These are phyloP conservation scores for Sitodiplosis mosellana DNA, from an alignment of 1,140 invertebrate genomes.

Conservation along the genomic window DNA sequence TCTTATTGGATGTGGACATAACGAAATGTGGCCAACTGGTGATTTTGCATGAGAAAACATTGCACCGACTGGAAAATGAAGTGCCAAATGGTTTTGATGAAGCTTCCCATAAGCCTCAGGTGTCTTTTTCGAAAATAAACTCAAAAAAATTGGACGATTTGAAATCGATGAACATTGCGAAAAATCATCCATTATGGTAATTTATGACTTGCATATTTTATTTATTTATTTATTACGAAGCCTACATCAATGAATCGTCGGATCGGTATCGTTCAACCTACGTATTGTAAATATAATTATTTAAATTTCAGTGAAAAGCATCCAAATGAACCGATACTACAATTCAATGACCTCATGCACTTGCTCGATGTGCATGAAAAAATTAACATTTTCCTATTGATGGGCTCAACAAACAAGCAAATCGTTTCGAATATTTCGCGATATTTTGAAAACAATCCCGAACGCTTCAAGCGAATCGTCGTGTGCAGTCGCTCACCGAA, in stretches of 20 bases:
- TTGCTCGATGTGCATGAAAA: slow-evolving; percentile 13
- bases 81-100: slow-evolving; percentile 1
- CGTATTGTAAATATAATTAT: background rate
- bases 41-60: slow-evolving; percentile 15
- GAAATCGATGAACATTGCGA: slow-evolving; percentile 16
- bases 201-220: too few species aligned
- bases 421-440: slow-evolving; percentile 18
- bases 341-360: slow-evolving; percentile 13
- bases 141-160: slow-evolving; percentile 15
- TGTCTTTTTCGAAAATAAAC: slow-evolving; percentile 1
- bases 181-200: slow-evolving; percentile 17
- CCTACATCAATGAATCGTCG: background rate
- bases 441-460: slow-evolving; percentile 12
- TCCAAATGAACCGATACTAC: slow-evolving; percentile 15
- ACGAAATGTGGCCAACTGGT: slow-evolving; percentile 21
- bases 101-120: too few species aligned
- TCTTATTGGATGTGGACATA: slow-evolving; percentile 18
- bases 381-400: slow-evolving; percentile 15
- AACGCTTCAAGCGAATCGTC: slow-evolving; percentile 16
- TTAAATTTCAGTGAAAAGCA: slow-evolving; percentile 14
- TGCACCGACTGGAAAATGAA: slow-evolving; percentile 12
- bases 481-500: slow-evolving; percentile 19
- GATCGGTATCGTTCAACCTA: background rate
- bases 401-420: slow-evolving; percentile 17
- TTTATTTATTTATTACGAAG: too few species aligned